Evolutionary conservation across 1,140 invertebrate species (phyloP).

Genomic region (Bradysia coprophila): DNA sequence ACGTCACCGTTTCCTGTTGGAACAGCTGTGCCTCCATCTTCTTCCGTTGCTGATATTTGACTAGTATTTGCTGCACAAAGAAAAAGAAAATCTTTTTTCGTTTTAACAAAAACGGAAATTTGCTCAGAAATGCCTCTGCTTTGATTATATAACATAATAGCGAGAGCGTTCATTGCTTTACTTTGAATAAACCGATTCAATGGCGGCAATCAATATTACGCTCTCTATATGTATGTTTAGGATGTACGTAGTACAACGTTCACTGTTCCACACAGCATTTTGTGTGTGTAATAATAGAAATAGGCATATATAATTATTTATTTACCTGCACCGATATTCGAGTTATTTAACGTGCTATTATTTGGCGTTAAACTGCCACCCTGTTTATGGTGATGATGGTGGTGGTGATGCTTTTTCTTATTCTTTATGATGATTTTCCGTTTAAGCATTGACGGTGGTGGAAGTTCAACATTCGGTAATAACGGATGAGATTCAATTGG

Average conservation of each 20-base stretch:
- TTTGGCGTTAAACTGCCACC: not conserved
- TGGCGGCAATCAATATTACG: no score
- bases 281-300: no score
- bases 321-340: not conserved
- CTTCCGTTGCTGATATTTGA: slow-evolving; percentile 19
- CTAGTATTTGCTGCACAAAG: slow-evolving; percentile 13
- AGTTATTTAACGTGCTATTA: not conserved
- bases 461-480: slow-evolving; percentile 57
- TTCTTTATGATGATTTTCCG: slow-evolving; percentile 96
- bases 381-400: slow-evolving; percentile 38
- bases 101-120: no score
- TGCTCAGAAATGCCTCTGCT: no score
- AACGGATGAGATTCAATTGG: slow-evolving; percentile 76
- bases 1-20: slow-evolving; percentile 37
- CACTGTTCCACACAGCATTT: no score
- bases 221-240: no score
- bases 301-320: no score
- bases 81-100: no score
- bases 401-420: slow-evolving; percentile 89
- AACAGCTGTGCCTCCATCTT: slow-evolving; percentile 9
- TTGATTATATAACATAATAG: no score
- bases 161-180: no score
- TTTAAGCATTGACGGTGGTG: slow-evolving; percentile 66
- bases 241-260: no score
- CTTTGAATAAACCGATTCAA: no score